These are phyloP conservation scores for Nephrotoma flavescens DNA, from an alignment of 2,888 invertebrate genomes.

Conservation along the genomic window DNA sequence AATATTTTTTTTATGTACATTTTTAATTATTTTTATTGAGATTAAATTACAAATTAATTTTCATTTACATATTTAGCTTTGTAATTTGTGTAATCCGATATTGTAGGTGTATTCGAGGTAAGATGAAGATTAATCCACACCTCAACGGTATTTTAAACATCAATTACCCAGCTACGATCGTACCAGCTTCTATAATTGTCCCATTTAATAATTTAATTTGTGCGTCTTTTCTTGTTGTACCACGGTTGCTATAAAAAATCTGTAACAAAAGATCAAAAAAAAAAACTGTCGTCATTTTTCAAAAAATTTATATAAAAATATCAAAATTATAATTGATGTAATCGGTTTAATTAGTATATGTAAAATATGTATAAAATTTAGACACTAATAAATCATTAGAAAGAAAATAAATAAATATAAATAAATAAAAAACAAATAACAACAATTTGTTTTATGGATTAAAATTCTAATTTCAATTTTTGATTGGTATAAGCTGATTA, in stretches of 20 bases:
- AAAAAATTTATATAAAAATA: background rate
- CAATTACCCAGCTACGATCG: background rate
- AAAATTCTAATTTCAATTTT: background rate
- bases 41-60: background rate
- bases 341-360: background rate
- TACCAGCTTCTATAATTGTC: background rate
- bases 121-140: background rate
- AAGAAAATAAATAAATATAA: background rate
- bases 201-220: background rate
- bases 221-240: background rate
- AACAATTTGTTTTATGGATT: background rate
- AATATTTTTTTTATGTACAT: background rate
- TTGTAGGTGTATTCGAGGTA: background rate
- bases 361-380: background rate
- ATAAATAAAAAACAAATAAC: background rate
- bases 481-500: background rate
- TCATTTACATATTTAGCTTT: background rate
- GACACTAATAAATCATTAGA: background rate
- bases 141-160: background rate
- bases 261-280: background rate
- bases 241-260: background rate
- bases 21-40: background rate
- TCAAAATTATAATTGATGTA: background rate
- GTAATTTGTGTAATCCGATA: background rate
- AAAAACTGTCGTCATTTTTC: background rate